Evolutionary conservation across 2,888 invertebrate genomes (phyloP).

Genomic region (Heliconius sara): DNA sequence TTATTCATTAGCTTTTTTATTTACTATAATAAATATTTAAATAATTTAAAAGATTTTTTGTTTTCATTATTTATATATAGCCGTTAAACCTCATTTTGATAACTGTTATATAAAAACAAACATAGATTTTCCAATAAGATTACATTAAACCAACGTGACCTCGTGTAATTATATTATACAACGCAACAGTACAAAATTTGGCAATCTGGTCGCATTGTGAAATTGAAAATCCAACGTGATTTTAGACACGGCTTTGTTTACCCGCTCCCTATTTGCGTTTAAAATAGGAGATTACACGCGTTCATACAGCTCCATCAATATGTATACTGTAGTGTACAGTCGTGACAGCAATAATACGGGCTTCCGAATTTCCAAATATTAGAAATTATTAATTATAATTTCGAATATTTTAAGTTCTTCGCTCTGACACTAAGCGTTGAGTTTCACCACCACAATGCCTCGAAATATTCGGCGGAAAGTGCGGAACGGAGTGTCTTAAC

Average conservation of each 20-base stretch:
- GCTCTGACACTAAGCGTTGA: no score
- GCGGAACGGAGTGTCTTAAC: neutral
- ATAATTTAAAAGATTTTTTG: no score
- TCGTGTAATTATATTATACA: neutral
- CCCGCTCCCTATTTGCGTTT: conserved; percentile 11
- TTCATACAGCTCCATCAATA: conserved; percentile 23
- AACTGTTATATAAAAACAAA: no score
- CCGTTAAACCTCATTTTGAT: no score
- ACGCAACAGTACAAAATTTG: neutral
- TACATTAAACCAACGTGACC: no score
- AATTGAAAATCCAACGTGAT: conserved; percentile 10
- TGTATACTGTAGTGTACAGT: neutral
- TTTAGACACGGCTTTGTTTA: conserved; percentile 24
- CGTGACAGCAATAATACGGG: neutral
- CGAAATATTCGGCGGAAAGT: neutral
- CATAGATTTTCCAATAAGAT: no score
- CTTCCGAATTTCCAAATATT: no score
- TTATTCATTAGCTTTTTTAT: neutral
- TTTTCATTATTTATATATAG: no score
- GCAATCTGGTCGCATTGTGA: neutral
- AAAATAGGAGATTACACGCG: conserved; percentile 23
- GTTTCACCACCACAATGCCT: no score
- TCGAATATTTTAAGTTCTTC: neutral
- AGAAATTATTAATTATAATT: no score
- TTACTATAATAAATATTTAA: neutral